Evolutionary conservation across 2,888 invertebrate species (phyloP).

Genomic region (Heliconius cydno): DNA sequence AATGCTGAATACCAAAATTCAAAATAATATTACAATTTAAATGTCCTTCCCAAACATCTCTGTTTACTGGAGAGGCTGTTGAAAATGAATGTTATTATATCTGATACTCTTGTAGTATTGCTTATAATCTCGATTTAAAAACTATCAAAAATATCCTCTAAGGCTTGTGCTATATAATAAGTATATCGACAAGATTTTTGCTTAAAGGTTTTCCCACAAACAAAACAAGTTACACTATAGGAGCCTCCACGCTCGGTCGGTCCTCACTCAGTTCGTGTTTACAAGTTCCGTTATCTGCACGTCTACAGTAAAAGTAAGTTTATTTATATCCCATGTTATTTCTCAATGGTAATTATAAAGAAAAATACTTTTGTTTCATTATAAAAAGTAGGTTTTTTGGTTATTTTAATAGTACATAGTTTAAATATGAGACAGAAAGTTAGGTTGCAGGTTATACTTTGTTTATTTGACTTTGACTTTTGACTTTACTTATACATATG

Average conservation of each 20-base stretch:
- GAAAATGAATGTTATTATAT: no score
- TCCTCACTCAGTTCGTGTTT: background rate
- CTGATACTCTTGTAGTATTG: no score
- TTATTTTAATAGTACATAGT: background rate
- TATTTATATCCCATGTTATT: background rate
- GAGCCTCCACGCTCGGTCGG: background rate
- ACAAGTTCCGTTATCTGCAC: background rate
- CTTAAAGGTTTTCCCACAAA: background rate
- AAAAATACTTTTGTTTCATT: no score
- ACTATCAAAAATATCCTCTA: background rate
- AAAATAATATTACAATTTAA: no score
- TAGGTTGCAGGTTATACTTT: no score
- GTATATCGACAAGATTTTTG: background rate
- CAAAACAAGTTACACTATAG: background rate
- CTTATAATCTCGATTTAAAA: no score
- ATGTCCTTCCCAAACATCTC: no score
- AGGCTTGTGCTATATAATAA: background rate
- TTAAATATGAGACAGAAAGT: no score
- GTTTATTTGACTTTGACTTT: no score
- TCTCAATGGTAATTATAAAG: background rate
- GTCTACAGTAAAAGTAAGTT: background rate
- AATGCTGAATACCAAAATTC: no score
- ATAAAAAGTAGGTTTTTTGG: background rate
- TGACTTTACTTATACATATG: no score
- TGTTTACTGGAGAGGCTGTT: no score